Conservation (phyloP, 2,113 vertebrate species). For the Pseudorhombus dupliciocellatus region DNA sequence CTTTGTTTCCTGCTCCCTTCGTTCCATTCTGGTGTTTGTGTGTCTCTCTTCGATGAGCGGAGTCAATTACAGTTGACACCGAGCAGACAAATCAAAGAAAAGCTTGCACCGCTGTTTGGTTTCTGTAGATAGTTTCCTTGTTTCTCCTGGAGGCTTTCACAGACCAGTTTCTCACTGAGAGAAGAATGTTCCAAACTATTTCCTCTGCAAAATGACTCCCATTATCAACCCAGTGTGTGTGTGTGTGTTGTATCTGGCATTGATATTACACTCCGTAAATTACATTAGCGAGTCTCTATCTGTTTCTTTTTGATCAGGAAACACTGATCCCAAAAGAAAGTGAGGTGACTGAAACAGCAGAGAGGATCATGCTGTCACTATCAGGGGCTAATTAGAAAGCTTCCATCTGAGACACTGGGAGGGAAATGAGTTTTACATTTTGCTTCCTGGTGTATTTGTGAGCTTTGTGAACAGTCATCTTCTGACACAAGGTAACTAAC, state of each 20-base stretch:
- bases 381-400: not conserved
- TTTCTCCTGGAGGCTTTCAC: conserved; percentile 5
- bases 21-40: not conserved
- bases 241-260: conserved; percentile 10
- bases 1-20: conserved; percentile 10
- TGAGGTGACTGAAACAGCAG: conserved; percentile 2
- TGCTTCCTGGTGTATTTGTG: not conserved
- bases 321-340: not conserved
- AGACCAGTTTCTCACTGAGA: conserved; percentile 12
- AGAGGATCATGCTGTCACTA: not conserved
- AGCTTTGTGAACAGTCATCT: too few relatives aligned
- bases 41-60: conserved; percentile 23
- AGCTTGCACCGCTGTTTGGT: conserved; percentile 19
- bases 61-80: conserved; percentile 42
- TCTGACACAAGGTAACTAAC: too few relatives aligned
- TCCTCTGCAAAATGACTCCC: conserved; percentile 16
- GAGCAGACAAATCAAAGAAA: conserved; percentile 38
- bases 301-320: not conserved
- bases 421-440: not conserved
- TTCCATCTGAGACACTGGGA: not conserved
- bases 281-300: conserved; percentile 14
- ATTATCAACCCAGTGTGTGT: conserved; percentile 6
- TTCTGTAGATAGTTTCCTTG: conserved; percentile 7
- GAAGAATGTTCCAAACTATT: not conserved
- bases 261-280: conserved; percentile 29